Percentiles rank a stretch among this genome's conserved stretches.
Conservation (phyloP, 2,797 vertebrate species). For the Darevskia nairensis region DNA sequence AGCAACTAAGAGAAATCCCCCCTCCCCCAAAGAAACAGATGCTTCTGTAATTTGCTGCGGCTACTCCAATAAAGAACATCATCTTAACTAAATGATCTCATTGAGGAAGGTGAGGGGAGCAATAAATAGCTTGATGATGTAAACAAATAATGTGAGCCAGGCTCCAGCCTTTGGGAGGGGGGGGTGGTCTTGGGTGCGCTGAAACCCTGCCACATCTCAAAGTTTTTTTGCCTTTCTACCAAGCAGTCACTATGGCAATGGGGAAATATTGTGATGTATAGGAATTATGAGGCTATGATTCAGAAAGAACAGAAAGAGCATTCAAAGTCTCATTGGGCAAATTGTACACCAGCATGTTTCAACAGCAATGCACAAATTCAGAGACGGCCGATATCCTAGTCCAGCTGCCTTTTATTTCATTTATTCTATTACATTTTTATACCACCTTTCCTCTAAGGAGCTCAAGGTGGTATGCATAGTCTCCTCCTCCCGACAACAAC, state of each 20-base stretch:
- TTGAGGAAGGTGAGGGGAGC: conserved; percentile 14
- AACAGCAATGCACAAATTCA: background rate
- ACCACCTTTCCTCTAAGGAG: too few species aligned
- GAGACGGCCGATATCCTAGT: rapidly evolving
- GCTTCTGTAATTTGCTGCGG: background rate
- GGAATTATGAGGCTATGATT: conserved; percentile 80
- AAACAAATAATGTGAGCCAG: conserved; percentile 37
- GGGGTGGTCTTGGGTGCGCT: conserved; percentile 43
- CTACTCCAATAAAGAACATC: background rate
- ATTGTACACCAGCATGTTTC: rapidly evolving
- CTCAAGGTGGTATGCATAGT: too few species aligned
- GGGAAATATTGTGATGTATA: conserved; percentile 79
- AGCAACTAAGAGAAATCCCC: background rate
- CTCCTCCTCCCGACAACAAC: too few species aligned
- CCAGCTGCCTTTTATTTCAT: background rate
- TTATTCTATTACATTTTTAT: too few species aligned
- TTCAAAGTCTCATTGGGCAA: conserved; percentile 65
- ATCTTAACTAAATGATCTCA: background rate
- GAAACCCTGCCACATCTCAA: conserved; percentile 60
- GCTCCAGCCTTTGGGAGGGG: conserved; percentile 38
- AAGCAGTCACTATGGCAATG: conserved; percentile 77
- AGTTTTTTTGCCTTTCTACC: conserved; percentile 57
- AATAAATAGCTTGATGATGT: conserved; percentile 3
- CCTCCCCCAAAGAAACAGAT: background rate
- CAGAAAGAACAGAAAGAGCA: conserved; percentile 69